Evolutionary conservation across 2,113 vertebrate species (phyloP).

Genomic region (Pan troglodytes): DNA sequence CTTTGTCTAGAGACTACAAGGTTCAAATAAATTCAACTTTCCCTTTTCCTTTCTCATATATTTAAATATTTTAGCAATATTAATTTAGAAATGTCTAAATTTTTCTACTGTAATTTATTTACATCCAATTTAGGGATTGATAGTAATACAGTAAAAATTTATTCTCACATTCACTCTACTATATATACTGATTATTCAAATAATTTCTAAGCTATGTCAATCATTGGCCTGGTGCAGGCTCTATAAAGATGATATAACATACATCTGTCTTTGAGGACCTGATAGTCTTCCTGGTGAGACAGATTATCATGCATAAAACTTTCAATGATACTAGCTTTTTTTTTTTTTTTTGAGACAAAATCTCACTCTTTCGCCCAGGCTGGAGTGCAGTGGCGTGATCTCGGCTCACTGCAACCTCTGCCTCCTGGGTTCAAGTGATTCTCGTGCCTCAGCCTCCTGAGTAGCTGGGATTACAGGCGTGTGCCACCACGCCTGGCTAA

Average conservation of each 20-base stretch:
- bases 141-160: background rate
- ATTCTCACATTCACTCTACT: background rate
- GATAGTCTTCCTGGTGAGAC: background rate
- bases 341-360: too few relatives aligned
- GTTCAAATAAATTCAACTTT: background rate
- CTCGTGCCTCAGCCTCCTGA: too few relatives aligned
- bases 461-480: too few relatives aligned
- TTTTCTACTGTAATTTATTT: background rate
- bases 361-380: too few relatives aligned
- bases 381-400: too few relatives aligned
- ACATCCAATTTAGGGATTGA: background rate
- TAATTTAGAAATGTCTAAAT: conserved; percentile 20
- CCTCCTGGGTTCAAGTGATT: too few relatives aligned
- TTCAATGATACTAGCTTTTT: background rate
- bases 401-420: too few relatives aligned
- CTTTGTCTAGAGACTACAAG: background rate
- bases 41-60: background rate
- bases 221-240: background rate
- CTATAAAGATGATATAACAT: background rate
- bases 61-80: conserved; percentile 1
- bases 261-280: background rate
- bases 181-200: conserved; percentile 46
- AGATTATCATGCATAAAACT: background rate
- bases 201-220: background rate
- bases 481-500: too few relatives aligned